Conservation (phyloP, 2,113 vertebrate genomes). For the Tragelaphus buxtoni region DNA sequence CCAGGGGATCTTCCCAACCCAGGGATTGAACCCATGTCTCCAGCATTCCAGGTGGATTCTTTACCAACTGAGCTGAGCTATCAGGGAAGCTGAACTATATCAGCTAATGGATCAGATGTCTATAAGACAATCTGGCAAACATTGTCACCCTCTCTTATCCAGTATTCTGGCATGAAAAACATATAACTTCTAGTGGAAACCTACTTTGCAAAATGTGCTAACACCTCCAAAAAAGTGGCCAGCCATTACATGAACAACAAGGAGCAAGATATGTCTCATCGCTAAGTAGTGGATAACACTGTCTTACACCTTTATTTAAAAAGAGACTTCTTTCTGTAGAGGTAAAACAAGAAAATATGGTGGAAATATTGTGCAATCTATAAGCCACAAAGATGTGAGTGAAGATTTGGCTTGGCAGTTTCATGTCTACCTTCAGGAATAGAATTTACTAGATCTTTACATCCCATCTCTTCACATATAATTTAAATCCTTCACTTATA, state of each 20-base stretch:
- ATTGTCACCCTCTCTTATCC: not conserved
- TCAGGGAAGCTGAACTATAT: not conserved
- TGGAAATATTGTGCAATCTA: not conserved
- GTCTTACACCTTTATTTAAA: not conserved
- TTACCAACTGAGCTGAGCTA: not conserved
- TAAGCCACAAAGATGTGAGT: not conserved
- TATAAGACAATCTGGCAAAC: not conserved
- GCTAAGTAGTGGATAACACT: not conserved
- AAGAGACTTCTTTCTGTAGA: not conserved
- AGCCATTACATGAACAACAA: not conserved
- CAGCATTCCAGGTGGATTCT: not conserved
- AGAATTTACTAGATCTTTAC: not conserved
- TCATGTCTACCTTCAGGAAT: not conserved
- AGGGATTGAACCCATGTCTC: not conserved
- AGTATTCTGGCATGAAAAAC: not conserved
- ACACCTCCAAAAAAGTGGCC: not conserved
- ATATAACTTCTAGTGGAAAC: not conserved
- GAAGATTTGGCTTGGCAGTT: not conserved
- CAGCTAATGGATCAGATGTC: not conserved
- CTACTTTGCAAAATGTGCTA: not conserved
- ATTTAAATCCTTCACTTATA: not conserved
- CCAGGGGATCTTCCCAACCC: not conserved
- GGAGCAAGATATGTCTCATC: fast-evolving
- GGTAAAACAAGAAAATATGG: not conserved
- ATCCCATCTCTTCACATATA: not conserved